Evolutionary conservation across 2,797 vertebrate species (phyloP).

Genomic region (Pseudopleuronectes americanus): DNA sequence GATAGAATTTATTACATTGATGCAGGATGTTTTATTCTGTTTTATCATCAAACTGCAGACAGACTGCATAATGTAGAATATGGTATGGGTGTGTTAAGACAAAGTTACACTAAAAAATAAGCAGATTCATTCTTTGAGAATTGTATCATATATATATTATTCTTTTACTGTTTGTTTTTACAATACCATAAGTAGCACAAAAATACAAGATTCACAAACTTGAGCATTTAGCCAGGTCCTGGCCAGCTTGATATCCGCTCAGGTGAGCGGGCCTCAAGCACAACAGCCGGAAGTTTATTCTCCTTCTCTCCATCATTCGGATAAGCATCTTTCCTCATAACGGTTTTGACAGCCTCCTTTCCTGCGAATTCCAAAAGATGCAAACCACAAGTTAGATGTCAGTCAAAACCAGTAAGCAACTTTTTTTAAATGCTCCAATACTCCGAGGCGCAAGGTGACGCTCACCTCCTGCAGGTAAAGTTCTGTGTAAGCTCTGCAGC

Average conservation of each 20-base stretch:
- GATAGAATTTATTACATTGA: conserved; percentile 5
- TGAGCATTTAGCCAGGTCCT: not conserved
- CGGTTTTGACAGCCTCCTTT: conserved; percentile 55
- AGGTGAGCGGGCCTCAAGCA: conserved; percentile 16
- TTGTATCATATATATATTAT: too few relatives aligned
- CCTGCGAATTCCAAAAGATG: conserved; percentile 63
- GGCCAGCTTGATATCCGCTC: conserved; percentile 47
- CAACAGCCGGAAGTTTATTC: conserved; percentile 24
- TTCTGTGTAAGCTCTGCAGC: conserved; percentile 68
- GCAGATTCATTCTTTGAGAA: too few relatives aligned
- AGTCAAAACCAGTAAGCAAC: not conserved
- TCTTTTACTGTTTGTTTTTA: too few relatives aligned
- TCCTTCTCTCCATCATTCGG: conserved; percentile 14
- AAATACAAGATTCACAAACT: too few relatives aligned
- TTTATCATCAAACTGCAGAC: conserved; percentile 4
- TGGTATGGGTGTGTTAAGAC: conserved; percentile 1
- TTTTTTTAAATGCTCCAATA: not conserved
- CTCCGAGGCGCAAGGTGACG: not conserved
- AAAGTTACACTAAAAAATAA: not conserved
- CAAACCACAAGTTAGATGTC: not conserved
- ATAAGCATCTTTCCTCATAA: conserved; percentile 38
- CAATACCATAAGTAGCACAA: too few relatives aligned
- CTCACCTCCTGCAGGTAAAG: conserved; percentile 76
- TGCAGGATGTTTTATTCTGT: not conserved
- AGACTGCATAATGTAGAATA: conserved; percentile 9